phyloP scores from a whole-genome alignment of 2,888 invertebrate species.

The Parascotia fuliginaria region DNA sequence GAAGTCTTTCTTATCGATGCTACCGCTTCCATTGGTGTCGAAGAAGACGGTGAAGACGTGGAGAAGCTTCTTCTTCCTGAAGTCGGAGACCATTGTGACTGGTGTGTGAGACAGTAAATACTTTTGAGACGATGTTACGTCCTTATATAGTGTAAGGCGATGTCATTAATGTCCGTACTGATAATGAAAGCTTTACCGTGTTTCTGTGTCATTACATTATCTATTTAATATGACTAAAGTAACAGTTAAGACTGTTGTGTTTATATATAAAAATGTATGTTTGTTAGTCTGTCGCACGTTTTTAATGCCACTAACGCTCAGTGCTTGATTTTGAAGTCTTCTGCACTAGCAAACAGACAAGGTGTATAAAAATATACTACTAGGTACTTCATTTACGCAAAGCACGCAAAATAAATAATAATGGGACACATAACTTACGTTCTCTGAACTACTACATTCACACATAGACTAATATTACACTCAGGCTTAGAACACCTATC shows the following conservation, averaged over 20 bases:
- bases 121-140: neutral
- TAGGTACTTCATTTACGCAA: too few relatives aligned
- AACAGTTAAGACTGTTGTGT: slow-evolving; percentile 13
- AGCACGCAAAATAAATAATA: too few relatives aligned
- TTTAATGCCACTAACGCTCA: too few relatives aligned
- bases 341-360: too few relatives aligned
- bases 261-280: neutral
- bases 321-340: too few relatives aligned
- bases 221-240: slow-evolving; percentile 33
- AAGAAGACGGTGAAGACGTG: slow-evolving; percentile 95
- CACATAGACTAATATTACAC: too few relatives aligned
- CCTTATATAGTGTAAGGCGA: slow-evolving; percentile 34
- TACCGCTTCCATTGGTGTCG: slow-evolving; percentile 95
- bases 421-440: too few relatives aligned
- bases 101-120: slow-evolving; percentile 23
- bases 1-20: slow-evolving; percentile 95
- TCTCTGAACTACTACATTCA: too few relatives aligned
- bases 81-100: slow-evolving; percentile 90
- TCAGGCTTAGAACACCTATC: too few relatives aligned
- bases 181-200: slow-evolving; percentile 10
- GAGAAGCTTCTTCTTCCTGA: slow-evolving; percentile 94
- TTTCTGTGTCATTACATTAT: slow-evolving; percentile 31
- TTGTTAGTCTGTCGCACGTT: neutral
- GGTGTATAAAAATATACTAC: too few relatives aligned
- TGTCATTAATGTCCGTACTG: slow-evolving; percentile 17